Evolutionary conservation across 2,888 invertebrate genomes (phyloP), one percentile per base, ranked within the genome.

Genomic region (Drosophila leonis): DNA sequence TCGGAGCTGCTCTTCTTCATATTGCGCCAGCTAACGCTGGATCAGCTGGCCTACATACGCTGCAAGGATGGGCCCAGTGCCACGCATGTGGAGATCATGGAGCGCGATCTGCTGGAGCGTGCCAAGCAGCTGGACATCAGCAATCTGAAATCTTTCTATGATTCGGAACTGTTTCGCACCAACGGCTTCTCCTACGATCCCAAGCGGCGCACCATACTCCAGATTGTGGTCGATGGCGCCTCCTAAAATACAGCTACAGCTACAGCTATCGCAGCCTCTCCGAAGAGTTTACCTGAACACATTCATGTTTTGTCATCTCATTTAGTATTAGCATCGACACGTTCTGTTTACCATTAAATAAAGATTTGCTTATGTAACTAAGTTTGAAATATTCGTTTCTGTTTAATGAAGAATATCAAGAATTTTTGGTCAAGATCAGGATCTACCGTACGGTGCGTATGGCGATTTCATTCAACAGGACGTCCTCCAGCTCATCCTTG

Each of bases 1-100:
- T 97, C 98, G 88, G 99, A 99, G 92, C 94, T 99, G 29, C 94
- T 99, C 0, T 97, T 98, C 93, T 99, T 98, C 93, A 96, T 99
- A 79, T 94, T 99, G 60, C 96, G 98, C 27, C 98, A 99, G 91
- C 94, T 99, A 67, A 96, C 98, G 0, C 95, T 97, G 91, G 99
- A 99, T 93, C 98, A 98, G 91, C 94, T 98, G 65, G 95, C 97
- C 0, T 98, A 97, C 92, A 95, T 97, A 94, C 94, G 96, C 76
- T 95, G 95, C 60, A 91, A 95, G 7, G 95, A 95, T 82, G 96
- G 96, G 59, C 95, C 95, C 52, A 94, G 94, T 0, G 95, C 95
- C 63, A 93, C 95, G 0, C 95, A 95, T 27, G 95, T 99, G 18
- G 97, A 98, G 93, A 95, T 99, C 69, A 94, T 95, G 79, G 98